Evolutionary conservation across 2,113 vertebrate genomes (phyloP).

Genomic region (Lasiurus cinereus): DNA sequence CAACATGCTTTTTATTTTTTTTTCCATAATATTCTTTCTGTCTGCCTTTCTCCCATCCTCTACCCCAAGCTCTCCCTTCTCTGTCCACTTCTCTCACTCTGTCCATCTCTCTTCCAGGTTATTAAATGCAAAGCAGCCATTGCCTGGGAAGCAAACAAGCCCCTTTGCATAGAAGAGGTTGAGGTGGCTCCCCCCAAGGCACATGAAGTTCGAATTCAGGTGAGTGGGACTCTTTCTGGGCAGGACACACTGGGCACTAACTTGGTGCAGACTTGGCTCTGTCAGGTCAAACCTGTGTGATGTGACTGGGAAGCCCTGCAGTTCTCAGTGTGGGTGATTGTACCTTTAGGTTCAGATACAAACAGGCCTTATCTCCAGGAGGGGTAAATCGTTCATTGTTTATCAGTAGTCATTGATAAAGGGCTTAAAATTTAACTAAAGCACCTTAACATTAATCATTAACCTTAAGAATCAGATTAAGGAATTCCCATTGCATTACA

Average conservation of each 20-base stretch:
- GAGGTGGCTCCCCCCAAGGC: slow-evolving; percentile 86
- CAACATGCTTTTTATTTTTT: neutral
- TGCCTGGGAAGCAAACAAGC: slow-evolving; percentile 82
- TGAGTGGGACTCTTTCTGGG: neutral
- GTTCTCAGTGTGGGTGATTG: neutral
- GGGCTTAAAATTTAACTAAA: slow-evolving; percentile 15
- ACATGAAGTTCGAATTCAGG: slow-evolving; percentile 83
- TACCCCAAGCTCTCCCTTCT: neutral
- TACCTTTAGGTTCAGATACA: slow-evolving; percentile 17
- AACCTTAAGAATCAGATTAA: slow-evolving; percentile 48
- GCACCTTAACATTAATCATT: neutral
- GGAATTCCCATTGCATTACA: slow-evolving; percentile 16
- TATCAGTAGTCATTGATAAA: neutral
- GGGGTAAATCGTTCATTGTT: neutral
- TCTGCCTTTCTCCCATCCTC: neutral
- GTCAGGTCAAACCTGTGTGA: neutral
- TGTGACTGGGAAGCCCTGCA: neutral
- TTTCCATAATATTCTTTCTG: neutral
- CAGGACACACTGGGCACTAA: too few species aligned
- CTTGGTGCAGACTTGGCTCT: neutral
- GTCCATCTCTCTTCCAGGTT: slow-evolving; percentile 79
- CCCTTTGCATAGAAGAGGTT: slow-evolving; percentile 85
- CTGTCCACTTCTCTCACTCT: neutral
- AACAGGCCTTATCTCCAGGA: neutral
- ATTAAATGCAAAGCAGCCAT: slow-evolving; percentile 90